Evolutionary conservation across 2,888 invertebrate genomes (phyloP), one percentile per base, ranked within the genome.

Genomic region (Ormyrus pomaceus): DNA sequence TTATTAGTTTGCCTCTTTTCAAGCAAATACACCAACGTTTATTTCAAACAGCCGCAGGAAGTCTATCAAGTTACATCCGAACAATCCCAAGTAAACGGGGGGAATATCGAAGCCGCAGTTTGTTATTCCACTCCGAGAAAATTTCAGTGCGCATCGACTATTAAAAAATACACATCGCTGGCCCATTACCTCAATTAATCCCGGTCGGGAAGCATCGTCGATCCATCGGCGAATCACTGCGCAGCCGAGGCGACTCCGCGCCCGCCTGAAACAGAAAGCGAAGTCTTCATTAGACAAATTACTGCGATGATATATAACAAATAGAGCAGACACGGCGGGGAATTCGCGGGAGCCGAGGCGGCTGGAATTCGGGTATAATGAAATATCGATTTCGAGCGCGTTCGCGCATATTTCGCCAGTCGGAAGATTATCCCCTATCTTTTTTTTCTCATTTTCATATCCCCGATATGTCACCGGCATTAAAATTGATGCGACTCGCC

Each of bases 171-270:
- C 34, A 34, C 34, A 3, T 3, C 2, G 34, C 34, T 3, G 34
- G 50, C 51, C 19, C 58, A 50, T 77, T 75, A 80, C 80, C 80
- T 80, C 71, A 62, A 34, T 76, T 76, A 80, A 80, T 80, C 71
- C 50, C 50, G 61, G 48, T 34, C 51, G 79, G 59, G 62, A n/a
- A 19, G 50, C 68, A 80, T 80, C 70, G 48, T 46, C 65, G 50
- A 10, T 72, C 56, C 71, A 69, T 50, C 77, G 10, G 50, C 62
- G 56, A 80, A 72, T 80, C 66, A 68, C 34, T 34, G 34, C 59
- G 72, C 76, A 46, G 58, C 34, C 55, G 71, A 61, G n/a, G 50
- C 50, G 61, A 45, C 55, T 34, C 34, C 34, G 34, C 61, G 65
- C 59, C 61, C 61, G 62, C 68, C 76, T 77, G 72, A 45, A 80